Conservation (phyloP, 2,113 vertebrate genomes). For the Microcebus ravelobensis region DNA sequence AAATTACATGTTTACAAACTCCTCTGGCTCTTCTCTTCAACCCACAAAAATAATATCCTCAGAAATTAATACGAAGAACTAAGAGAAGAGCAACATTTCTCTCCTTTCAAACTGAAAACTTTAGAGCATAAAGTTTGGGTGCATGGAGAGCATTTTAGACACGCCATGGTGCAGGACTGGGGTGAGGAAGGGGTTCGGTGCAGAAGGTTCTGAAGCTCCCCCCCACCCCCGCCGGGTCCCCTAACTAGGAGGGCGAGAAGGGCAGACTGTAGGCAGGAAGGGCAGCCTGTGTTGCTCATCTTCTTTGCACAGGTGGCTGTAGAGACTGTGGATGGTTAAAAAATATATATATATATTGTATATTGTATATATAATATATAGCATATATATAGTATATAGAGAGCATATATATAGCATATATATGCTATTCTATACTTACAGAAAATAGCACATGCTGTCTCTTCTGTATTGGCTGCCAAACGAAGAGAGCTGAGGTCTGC, state of each 20-base stretch:
- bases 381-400: no score
- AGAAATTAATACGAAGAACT: background rate
- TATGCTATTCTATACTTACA: no score
- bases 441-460: background rate
- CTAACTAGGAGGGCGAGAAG: no score
- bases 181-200: background rate
- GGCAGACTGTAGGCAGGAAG: rapidly evolving
- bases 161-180: background rate
- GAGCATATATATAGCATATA: no score
- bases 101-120: background rate
- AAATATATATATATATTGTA: no score
- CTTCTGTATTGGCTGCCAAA: background rate
- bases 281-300: rapidly evolving
- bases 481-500: background rate
- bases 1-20: conserved; percentile 58
- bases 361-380: no score
- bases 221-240: rapidly evolving
- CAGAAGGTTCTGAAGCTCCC: no score
- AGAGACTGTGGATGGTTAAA: background rate
- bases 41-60: background rate
- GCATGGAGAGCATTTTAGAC: background rate
- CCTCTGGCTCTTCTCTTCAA: background rate
- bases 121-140: background rate
- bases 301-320: rapidly evolving
- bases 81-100: background rate